Conservation (phyloP, 2,113 vertebrate genomes). For the Tapirus terrestris region DNA sequence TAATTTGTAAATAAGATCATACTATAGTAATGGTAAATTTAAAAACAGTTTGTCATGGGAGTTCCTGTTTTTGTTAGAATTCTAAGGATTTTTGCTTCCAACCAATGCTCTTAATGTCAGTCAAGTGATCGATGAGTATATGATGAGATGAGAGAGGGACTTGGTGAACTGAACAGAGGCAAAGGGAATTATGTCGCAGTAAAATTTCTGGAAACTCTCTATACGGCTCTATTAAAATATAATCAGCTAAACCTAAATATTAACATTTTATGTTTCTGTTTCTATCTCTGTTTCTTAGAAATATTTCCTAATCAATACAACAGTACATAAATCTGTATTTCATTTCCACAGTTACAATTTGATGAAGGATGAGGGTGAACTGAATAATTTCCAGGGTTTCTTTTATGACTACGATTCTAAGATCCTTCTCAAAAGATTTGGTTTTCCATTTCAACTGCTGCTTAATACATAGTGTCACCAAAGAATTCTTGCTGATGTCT, state of each 20-base stretch:
- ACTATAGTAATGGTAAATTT: background rate
- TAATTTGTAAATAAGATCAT: background rate
- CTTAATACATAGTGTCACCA: background rate
- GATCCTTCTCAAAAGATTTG: background rate
- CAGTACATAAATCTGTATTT: background rate
- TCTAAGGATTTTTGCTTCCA: constrained; percentile 23
- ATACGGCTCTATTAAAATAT: background rate
- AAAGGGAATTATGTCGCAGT: background rate
- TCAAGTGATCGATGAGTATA: background rate
- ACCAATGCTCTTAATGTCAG: background rate
- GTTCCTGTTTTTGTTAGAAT: background rate
- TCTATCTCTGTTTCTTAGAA: background rate
- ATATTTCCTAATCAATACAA: background rate
- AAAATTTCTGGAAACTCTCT: background rate
- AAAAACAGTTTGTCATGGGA: background rate
- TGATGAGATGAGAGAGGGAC: background rate
- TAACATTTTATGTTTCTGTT: constrained; percentile 2
- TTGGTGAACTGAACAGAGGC: background rate
- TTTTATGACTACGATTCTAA: background rate
- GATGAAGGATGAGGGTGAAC: background rate
- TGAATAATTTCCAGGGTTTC: background rate
- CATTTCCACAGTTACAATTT: background rate
- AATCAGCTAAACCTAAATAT: background rate
- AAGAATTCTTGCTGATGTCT: background rate
- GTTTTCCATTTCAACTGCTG: background rate